Evolutionary conservation across 2,888 invertebrate species (phyloP).

Genomic region (Drosophila emarginata): DNA sequence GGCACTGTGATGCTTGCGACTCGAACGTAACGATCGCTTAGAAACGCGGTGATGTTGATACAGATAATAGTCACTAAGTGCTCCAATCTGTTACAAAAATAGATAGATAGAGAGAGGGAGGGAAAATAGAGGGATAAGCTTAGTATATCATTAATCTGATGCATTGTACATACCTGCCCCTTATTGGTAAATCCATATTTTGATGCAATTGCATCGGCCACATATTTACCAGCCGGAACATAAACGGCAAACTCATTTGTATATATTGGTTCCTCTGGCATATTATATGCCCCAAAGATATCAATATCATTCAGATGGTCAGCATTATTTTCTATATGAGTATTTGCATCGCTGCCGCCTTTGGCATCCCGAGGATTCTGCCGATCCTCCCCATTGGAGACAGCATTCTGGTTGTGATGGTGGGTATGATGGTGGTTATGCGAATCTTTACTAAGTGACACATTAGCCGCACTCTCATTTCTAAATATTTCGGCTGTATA

Average conservation of each 20-base stretch:
- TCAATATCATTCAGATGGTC: slow-evolving; percentile 57
- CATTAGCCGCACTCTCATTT: slow-evolving; percentile 23
- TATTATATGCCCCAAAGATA: slow-evolving; percentile 67
- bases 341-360: slow-evolving; percentile 18
- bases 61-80: slow-evolving; percentile 92
- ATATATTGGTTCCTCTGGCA: slow-evolving; percentile 84
- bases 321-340: slow-evolving; percentile 27
- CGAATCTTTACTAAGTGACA: slow-evolving; percentile 9
- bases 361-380: neutral
- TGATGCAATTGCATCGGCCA: slow-evolving; percentile 89
- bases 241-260: slow-evolving; percentile 94
- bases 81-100: slow-evolving; percentile 89
- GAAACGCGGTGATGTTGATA: slow-evolving; percentile 92
- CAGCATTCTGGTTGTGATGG: too few species aligned
- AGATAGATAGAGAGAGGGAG: neutral
- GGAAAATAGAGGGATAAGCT: neutral
- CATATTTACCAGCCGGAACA: slow-evolving; percentile 88
- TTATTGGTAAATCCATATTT: slow-evolving; percentile 93
- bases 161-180: slow-evolving; percentile 88
- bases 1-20: slow-evolving; percentile 89
- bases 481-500: slow-evolving; percentile 45
- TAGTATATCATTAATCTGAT: neutral
- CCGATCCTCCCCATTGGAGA: neutral
- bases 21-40: slow-evolving; percentile 91
- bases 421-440: neutral